These are phyloP conservation scores for Drosophila pruinosa DNA, from an alignment of 1,140 invertebrate genomes.

Conservation along the genomic window DNA sequence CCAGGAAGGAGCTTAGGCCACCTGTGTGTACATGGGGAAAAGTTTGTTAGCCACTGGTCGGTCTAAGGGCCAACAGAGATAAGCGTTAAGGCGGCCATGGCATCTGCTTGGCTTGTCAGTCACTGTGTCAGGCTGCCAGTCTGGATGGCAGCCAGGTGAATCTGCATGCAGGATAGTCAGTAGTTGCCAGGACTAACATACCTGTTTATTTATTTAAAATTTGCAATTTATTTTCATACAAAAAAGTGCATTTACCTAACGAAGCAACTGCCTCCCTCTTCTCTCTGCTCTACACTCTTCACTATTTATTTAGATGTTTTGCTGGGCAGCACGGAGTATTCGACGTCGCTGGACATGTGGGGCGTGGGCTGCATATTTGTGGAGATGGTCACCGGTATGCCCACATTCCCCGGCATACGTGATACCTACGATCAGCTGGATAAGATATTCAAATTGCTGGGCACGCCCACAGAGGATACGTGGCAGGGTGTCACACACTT, in stretches of 20 bases:
- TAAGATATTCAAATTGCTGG: slow-evolving; percentile 97
- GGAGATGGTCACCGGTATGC: slow-evolving; percentile 98
- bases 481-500: slow-evolving; percentile 94
- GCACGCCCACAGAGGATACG: slow-evolving; percentile 94
- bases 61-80: slow-evolving; percentile 36
- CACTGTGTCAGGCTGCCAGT: slow-evolving; percentile 34
- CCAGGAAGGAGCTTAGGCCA: background rate
- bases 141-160: no score
- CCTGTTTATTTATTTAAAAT: slow-evolving; percentile 70
- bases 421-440: slow-evolving; percentile 98
- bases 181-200: background rate
- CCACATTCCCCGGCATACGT: slow-evolving; percentile 96
- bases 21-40: slow-evolving; percentile 8
- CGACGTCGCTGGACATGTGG: slow-evolving; percentile 98
- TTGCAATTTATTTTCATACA: slow-evolving; percentile 69
- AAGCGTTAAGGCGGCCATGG: slow-evolving; percentile 36
- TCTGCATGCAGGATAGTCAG: slow-evolving; percentile 1
- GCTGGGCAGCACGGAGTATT: slow-evolving; percentile 97
- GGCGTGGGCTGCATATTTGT: slow-evolving; percentile 99
- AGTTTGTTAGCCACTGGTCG: slow-evolving; percentile 56
- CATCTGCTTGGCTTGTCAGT: slow-evolving; percentile 24
- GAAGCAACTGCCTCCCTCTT: slow-evolving; percentile 26
- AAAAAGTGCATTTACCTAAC: slow-evolving; percentile 72
- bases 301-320: slow-evolving; percentile 89
- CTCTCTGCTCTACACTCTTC: background rate